phyloP scores from a whole-genome alignment of 2,888 invertebrate genomes.

The Anthoptus insignis region DNA sequence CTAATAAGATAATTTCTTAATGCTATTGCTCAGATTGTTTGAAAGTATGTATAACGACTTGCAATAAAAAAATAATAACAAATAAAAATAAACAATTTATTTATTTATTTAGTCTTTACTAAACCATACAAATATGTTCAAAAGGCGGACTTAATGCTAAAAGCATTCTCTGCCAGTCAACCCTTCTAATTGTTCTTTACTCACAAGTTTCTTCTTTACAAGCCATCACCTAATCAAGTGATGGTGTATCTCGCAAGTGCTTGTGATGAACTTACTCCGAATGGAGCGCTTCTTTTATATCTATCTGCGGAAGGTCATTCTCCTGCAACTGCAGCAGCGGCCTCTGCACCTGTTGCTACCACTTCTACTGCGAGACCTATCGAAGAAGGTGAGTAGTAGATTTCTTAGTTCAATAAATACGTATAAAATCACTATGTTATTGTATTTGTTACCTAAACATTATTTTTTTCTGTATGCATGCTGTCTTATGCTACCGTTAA shows the following conservation, averaged over 20 bases:
- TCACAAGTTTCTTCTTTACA: constrained; percentile 98
- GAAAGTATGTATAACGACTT: too few species aligned
- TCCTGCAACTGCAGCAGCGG: neutral
- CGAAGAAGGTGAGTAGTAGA: constrained; percentile 12
- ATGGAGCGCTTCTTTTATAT: constrained; percentile 96
- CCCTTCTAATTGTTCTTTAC: too few species aligned
- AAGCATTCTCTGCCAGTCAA: too few species aligned
- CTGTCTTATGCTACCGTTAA: too few species aligned
- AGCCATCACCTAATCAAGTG: constrained; percentile 97
- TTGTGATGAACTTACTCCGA: constrained; percentile 97
- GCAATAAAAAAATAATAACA: neutral
- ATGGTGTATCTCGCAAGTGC: constrained; percentile 97
- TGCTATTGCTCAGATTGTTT: too few species aligned
- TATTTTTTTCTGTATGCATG: too few species aligned
- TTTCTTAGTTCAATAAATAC: neutral
- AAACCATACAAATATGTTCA: too few species aligned
- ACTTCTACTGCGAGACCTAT: constrained; percentile 17
- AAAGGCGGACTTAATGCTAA: too few species aligned
- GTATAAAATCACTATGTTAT: too few species aligned
- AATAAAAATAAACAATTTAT: too few species aligned
- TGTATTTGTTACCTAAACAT: too few species aligned
- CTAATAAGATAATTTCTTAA: neutral
- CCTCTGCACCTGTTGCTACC: constrained; percentile 2
- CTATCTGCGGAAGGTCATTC: constrained; percentile 95
- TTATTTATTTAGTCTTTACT: too few species aligned